phyloP scores from a whole-genome alignment of 2,888 invertebrate genomes.

The Andrena bicolor region DNA sequence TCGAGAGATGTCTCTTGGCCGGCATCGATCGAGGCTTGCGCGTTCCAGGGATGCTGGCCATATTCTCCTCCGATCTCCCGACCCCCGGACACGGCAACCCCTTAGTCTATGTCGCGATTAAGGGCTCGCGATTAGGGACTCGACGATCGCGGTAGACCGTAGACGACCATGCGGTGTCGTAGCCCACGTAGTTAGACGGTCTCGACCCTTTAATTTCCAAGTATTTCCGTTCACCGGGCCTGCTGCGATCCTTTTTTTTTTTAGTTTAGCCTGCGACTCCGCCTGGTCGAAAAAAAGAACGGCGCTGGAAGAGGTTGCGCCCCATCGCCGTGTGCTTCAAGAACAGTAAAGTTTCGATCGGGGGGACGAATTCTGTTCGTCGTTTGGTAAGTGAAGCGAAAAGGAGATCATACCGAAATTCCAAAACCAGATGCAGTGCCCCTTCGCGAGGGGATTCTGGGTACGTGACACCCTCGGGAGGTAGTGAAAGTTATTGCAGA shows the following conservation, averaged over 20 bases:
- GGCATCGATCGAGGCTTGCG: constrained; percentile 81
- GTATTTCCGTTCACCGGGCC: constrained; percentile 47
- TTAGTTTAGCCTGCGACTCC: constrained; percentile 39
- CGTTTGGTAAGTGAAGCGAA: constrained; percentile 54
- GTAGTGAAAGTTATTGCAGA: neutral
- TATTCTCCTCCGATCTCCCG: constrained; percentile 74
- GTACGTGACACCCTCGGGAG: neutral
- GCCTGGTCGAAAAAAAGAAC: constrained; percentile 19
- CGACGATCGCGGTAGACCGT: constrained; percentile 70
- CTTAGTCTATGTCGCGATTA: constrained; percentile 79
- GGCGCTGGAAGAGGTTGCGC: constrained; percentile 18
- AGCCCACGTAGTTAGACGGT: constrained; percentile 72
- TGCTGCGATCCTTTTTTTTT: constrained; percentile 50
- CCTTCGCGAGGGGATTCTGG: neutral
- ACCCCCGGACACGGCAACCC: constrained; percentile 73
- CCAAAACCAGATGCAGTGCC: neutral
- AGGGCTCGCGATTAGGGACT: constrained; percentile 71
- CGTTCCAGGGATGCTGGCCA: constrained; percentile 74
- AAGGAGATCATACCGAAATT: neutral
- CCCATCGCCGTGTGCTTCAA: constrained; percentile 10
- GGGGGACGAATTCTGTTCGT: constrained; percentile 25
- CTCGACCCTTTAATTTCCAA: constrained; percentile 57
- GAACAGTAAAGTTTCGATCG: constrained; percentile 13
- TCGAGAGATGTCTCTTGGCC: constrained; percentile 71
- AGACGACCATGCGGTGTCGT: constrained; percentile 76